Conservation (phyloP, 2,888 invertebrate genomes). For the Pegoplata infirma region DNA sequence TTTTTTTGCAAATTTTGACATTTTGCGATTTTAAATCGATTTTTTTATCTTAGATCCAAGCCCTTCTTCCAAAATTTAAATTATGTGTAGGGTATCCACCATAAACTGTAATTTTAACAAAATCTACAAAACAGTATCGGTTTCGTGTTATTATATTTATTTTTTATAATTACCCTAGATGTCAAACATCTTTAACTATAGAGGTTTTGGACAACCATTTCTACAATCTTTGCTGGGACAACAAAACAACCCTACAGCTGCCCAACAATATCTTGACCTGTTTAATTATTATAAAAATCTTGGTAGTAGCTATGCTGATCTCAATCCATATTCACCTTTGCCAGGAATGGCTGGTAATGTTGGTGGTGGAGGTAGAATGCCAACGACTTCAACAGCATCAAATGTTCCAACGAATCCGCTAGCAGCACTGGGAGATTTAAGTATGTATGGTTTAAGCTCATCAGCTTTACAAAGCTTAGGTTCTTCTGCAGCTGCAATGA, state of each 20-base stretch:
- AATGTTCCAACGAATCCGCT: constrained; percentile 59
- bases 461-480: constrained; percentile 42
- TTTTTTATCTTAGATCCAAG: too few relatives aligned
- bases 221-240: constrained; percentile 65
- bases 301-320: constrained; percentile 56
- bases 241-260: constrained; percentile 66
- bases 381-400: constrained; percentile 35
- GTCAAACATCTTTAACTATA: constrained; percentile 68
- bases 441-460: constrained; percentile 61
- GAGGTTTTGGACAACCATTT: constrained; percentile 61
- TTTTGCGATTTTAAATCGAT: too few relatives aligned
- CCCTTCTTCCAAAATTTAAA: too few relatives aligned
- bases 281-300: constrained; percentile 60
- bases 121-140: too few relatives aligned
- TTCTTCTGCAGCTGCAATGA: constrained; percentile 28
- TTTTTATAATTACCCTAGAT: constrained; percentile 63
- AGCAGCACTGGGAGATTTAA: constrained; percentile 63
- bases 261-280: constrained; percentile 68
- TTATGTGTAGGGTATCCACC: too few relatives aligned
- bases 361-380: constrained; percentile 47
- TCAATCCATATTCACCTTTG: constrained; percentile 59
- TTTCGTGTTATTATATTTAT: too few relatives aligned
- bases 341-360: constrained; percentile 46
- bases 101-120: too few relatives aligned
- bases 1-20: too few relatives aligned